phyloP scores from a whole-genome alignment of 2,797 vertebrate genomes.

The Chlorospingus flavigularis region DNA sequence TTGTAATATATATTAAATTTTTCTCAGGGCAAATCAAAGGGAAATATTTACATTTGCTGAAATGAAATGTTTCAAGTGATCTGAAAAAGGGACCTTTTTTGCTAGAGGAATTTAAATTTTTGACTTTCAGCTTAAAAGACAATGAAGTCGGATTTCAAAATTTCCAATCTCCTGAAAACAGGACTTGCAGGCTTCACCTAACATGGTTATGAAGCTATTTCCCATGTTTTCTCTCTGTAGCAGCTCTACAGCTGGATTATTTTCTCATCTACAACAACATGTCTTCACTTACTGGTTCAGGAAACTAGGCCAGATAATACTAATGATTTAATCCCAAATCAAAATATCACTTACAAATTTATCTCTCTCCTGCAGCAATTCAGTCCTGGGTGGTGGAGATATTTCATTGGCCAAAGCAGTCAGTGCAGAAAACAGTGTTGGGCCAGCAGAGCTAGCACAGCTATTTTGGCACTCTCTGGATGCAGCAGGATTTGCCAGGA shows the following conservation, averaged over 20 bases:
- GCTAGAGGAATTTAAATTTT: neutral
- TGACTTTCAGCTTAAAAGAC: slow-evolving; percentile 12
- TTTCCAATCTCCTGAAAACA: neutral
- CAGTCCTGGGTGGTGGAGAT: neutral
- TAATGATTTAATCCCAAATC: slow-evolving; percentile 44
- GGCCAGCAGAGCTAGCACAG: neutral
- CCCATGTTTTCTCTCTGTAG: neutral
- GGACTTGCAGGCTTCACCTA: neutral
- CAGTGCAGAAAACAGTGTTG: neutral
- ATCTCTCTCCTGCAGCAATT: neutral
- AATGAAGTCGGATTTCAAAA: neutral
- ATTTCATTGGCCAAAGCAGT: neutral
- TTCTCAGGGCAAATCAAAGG: slow-evolving; percentile 10
- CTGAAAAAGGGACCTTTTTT: neutral
- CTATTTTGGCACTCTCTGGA: neutral
- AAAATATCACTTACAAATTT: slow-evolving; percentile 7
- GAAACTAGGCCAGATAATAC: slow-evolving; percentile 35
- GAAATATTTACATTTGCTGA: slow-evolving; percentile 55
- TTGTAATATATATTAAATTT: neutral
- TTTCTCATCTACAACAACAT: neutral
- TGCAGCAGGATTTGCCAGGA: neutral
- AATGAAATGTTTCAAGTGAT: neutral
- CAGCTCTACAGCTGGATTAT: slow-evolving; percentile 4
- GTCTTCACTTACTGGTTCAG: neutral
- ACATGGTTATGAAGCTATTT: neutral